phyloP scores from a whole-genome alignment of 2,888 invertebrate species.

The Hyppa rectilinea region DNA sequence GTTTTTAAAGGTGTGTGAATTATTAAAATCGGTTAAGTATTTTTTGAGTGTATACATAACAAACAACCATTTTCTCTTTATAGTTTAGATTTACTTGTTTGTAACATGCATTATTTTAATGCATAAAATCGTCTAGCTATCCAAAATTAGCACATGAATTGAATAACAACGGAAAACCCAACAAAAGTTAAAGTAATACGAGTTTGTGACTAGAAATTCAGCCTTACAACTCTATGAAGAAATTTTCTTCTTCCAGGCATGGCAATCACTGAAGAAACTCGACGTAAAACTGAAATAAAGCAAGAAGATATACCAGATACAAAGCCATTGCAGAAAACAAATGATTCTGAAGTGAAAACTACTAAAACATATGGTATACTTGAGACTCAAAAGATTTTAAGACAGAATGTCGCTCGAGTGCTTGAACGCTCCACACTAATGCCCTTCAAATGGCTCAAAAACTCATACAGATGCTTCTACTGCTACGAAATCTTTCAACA shows the following conservation, averaged over 20 bases:
- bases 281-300: constrained; percentile 20
- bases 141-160: neutral
- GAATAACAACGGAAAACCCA: neutral
- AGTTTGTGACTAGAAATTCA: neutral
- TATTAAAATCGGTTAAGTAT: too few species aligned
- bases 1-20: too few species aligned
- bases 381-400: constrained; percentile 55
- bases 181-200: neutral
- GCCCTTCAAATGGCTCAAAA: constrained; percentile 74
- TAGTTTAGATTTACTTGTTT: too few species aligned
- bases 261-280: constrained; percentile 8
- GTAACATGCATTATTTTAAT: neutral
- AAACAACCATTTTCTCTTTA: too few species aligned
- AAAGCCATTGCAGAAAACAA: constrained; percentile 2
- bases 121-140: neutral
- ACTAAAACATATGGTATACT: constrained; percentile 7
- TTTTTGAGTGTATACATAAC: too few species aligned
- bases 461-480: constrained; percentile 73
- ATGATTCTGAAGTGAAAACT: constrained; percentile 6
- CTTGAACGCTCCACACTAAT: constrained; percentile 65
- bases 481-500: constrained; percentile 74
- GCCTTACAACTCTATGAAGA: constrained; percentile 51
- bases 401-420: constrained; percentile 70
- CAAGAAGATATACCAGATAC: constrained; percentile 2
- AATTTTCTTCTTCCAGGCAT: constrained; percentile 68